Conservation (phyloP, 2,113 vertebrate genomes). For the Orcinus orca region DNA sequence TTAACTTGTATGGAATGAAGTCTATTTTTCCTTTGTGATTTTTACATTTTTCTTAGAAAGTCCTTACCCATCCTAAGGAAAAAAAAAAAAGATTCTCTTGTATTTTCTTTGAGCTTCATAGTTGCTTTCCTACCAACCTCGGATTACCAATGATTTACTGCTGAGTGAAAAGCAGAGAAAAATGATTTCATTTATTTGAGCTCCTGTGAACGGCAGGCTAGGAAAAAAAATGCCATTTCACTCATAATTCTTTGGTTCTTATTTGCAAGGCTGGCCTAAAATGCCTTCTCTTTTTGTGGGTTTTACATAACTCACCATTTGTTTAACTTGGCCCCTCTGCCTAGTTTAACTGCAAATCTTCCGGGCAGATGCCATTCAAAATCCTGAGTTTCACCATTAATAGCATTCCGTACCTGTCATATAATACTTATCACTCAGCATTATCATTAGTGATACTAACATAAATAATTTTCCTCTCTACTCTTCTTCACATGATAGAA, state of each 20-base stretch:
- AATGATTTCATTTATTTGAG: constrained; percentile 77
- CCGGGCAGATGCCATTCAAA: constrained; percentile 69
- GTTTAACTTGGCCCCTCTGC: constrained; percentile 71
- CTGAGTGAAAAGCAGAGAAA: constrained; percentile 72
- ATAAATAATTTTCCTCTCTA: constrained; percentile 34
- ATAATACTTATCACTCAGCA: constrained; percentile 48
- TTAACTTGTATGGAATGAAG: background rate
- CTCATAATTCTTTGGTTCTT: constrained; percentile 72
- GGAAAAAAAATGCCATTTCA: constrained; percentile 60
- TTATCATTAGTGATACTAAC: constrained; percentile 39
- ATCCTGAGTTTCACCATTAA: constrained; percentile 27
- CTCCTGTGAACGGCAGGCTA: constrained; percentile 59
- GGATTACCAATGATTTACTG: constrained; percentile 69
- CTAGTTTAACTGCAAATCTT: constrained; percentile 67
- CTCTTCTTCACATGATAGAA: constrained; percentile 15
- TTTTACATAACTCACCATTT: constrained; percentile 73
- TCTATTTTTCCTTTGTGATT: constrained; percentile 12
- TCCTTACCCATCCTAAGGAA: background rate
- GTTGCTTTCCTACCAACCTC: constrained; percentile 56
- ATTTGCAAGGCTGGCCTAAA: constrained; percentile 74
- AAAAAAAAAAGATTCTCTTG: background rate
- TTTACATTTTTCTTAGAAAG: constrained; percentile 64
- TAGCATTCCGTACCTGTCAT: constrained; percentile 3
- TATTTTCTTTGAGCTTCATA: constrained; percentile 60
- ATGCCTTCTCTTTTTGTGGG: constrained; percentile 69